These are phyloP conservation scores for Hesperophylax magnus DNA, from an alignment of 1,140 invertebrate species.

Conservation along the genomic window DNA sequence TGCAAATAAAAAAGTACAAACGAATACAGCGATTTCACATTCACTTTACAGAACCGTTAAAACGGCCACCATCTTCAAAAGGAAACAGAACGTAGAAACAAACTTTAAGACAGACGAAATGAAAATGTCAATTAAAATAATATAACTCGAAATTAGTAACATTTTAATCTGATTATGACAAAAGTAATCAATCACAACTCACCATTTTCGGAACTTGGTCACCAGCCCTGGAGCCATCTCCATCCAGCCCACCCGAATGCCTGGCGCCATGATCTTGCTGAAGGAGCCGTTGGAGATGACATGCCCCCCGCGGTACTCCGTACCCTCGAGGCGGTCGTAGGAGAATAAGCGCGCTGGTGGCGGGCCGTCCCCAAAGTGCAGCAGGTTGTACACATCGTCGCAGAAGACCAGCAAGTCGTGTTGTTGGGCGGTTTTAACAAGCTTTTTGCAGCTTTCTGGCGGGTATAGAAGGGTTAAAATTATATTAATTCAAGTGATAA, in stretches of 20 bases:
- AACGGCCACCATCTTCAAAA: no score
- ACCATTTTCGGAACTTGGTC: constrained; percentile 66
- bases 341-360: constrained; percentile 70
- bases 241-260: constrained; percentile 77
- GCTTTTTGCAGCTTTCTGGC: constrained; percentile 65
- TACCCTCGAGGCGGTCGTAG: constrained; percentile 67
- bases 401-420: constrained; percentile 73
- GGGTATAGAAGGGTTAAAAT: constrained; percentile 30
- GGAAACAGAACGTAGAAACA: background rate
- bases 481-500: no score
- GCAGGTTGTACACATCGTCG: constrained; percentile 80
- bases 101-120: background rate
- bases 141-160: no score
- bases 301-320: constrained; percentile 68
- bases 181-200: constrained; percentile 37
- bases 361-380: constrained; percentile 69
- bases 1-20: no score
- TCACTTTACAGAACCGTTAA: no score
- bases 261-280: constrained; percentile 78
- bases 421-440: constrained; percentile 72
- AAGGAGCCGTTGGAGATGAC: constrained; percentile 79
- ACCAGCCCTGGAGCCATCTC: constrained; percentile 71
- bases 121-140: no score
- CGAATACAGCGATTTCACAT: no score
- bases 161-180: no score